phyloP scores from a whole-genome alignment of 2,888 invertebrate genomes.

The Desoria tigrina region DNA sequence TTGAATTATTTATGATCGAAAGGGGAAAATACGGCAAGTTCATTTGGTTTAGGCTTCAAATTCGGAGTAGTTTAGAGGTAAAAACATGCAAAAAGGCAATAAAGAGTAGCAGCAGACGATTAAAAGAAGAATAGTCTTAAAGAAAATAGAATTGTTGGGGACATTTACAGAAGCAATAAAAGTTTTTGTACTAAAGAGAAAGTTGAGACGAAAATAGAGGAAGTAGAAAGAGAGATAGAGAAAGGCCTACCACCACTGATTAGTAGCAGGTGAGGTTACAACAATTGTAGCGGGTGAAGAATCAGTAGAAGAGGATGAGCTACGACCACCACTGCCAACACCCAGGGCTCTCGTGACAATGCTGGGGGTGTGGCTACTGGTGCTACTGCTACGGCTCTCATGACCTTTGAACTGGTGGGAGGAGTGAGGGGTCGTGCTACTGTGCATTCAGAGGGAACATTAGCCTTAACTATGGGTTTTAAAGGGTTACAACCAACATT shows the following conservation, averaged over 20 bases:
- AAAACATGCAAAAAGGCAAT: too few relatives aligned
- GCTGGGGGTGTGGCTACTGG: neutral
- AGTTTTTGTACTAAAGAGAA: neutral
- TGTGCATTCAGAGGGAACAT: too few relatives aligned
- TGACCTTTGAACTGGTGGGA: neutral
- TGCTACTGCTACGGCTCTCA: neutral
- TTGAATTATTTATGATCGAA: too few relatives aligned
- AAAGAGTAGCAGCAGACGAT: too few relatives aligned
- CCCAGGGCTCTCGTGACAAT: neutral
- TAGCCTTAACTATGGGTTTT: too few relatives aligned
- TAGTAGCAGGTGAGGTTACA: slow-evolving; percentile 6
- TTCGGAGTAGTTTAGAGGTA: too few relatives aligned
- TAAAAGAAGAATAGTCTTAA: too few relatives aligned
- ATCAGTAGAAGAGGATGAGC: too few relatives aligned
- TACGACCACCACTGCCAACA: too few relatives aligned
- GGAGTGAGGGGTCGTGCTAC: neutral
- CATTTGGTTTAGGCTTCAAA: too few relatives aligned
- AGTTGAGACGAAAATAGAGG: neutral
- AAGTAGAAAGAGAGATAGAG: neutral
- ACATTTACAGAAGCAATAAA: neutral
- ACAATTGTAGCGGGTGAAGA: neutral
- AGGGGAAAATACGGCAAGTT: too few relatives aligned
- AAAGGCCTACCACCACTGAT: slow-evolving; percentile 5
- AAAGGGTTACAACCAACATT: too few relatives aligned
- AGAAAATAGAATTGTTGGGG: neutral